Conservation (phyloP, 1,140 invertebrate species). For the Sinella curviseta region DNA sequence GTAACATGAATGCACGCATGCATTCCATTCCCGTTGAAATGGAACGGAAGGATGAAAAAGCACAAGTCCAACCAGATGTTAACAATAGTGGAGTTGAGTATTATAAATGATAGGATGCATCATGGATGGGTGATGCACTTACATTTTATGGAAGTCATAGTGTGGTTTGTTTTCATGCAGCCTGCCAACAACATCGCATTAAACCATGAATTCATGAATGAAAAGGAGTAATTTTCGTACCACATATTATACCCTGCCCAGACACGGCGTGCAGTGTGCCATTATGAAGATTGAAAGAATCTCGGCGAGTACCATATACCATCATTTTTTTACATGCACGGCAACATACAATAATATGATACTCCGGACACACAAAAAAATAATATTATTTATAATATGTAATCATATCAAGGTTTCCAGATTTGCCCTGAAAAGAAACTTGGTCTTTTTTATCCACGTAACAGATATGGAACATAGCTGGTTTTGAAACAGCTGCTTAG, state of each 20-base stretch:
- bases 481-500: too few relatives aligned
- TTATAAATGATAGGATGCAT: not conserved
- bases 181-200: slow-evolving; percentile 5
- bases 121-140: not conserved
- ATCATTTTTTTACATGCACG: too few relatives aligned
- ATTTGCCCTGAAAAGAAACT: not conserved
- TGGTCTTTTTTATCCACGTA: not conserved
- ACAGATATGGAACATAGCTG: not conserved
- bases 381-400: not conserved
- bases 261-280: not conserved
- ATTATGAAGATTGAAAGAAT: not conserved
- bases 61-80: slow-evolving; percentile 19
- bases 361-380: too few relatives aligned
- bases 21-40: not conserved
- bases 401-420: slow-evolving; percentile 3
- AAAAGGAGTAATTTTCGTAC: not conserved
- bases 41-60: slow-evolving; percentile 4
- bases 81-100: not conserved
- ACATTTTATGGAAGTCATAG: not conserved
- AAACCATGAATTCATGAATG: slow-evolving; percentile 13
- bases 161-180: slow-evolving; percentile 20
- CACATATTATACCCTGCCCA: not conserved
- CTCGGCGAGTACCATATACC: too few relatives aligned
- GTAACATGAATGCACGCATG: not conserved
- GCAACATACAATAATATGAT: too few relatives aligned